Conservation (phyloP, 2,797 vertebrate species). For the Meriones psammophilus region DNA sequence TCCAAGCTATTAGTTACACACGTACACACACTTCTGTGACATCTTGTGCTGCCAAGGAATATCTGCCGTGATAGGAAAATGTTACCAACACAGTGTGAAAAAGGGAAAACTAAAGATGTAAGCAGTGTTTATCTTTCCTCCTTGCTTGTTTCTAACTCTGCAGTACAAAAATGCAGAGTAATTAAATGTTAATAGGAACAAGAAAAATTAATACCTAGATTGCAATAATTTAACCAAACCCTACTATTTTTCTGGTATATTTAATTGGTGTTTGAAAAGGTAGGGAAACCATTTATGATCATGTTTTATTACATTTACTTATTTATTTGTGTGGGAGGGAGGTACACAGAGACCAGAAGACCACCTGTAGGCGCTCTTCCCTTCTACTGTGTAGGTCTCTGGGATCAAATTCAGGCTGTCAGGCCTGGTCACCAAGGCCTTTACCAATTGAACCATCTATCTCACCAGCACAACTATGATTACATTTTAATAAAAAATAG, state of each 20-base stretch:
- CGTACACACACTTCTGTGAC: background rate
- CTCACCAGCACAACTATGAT: background rate
- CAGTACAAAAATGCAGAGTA: background rate
- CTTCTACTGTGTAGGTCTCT: background rate
- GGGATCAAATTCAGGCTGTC: background rate
- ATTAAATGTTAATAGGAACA: slow-evolving; percentile 8
- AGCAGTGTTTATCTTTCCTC: background rate
- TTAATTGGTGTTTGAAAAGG: slow-evolving; percentile 11
- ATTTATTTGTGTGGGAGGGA: background rate
- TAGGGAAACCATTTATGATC: slow-evolving; percentile 17
- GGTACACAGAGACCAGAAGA: background rate
- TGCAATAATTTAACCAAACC: slow-evolving; percentile 45
- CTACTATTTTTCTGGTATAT: slow-evolving; percentile 40
- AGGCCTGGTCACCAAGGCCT: background rate
- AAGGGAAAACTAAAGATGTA: background rate
- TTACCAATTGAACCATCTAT: background rate
- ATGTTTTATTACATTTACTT: slow-evolving; percentile 20
- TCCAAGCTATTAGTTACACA: background rate
- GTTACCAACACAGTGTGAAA: background rate
- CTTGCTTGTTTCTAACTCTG: background rate
- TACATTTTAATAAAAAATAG: slow-evolving; percentile 68
- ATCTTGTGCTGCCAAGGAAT: background rate
- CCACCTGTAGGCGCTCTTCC: background rate
- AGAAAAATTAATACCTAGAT: slow-evolving; percentile 21
- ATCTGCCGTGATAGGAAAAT: background rate